These are phyloP conservation scores for Ornithoptera priamus DNA, from an alignment of 2,888 invertebrate genomes.

Conservation along the genomic window DNA sequence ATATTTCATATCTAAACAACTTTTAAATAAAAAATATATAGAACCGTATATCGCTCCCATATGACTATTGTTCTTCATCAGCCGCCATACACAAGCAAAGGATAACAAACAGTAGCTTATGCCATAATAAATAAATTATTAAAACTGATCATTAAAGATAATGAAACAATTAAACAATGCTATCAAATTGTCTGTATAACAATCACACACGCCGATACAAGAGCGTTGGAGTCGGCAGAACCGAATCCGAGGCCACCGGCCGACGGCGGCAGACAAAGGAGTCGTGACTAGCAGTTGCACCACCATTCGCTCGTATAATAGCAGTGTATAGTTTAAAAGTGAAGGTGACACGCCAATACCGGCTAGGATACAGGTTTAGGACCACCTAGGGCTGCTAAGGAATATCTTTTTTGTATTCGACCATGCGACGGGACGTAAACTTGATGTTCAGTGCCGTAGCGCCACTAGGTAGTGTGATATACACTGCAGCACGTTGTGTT, in stretches of 20 bases:
- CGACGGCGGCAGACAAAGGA: slow-evolving; percentile 34
- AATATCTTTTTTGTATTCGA: too few species aligned
- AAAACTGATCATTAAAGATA: neutral
- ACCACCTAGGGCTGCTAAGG: slow-evolving; percentile 15
- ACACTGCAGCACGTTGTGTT: too few species aligned
- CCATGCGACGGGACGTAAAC: too few species aligned
- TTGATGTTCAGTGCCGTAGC: too few species aligned
- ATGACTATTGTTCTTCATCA: too few species aligned
- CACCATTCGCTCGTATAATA: slow-evolving; percentile 28
- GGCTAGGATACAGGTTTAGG: slow-evolving; percentile 28
- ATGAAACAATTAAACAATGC: slow-evolving; percentile 1
- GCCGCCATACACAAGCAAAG: too few species aligned
- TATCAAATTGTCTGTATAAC: neutral
- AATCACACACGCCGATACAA: slow-evolving; percentile 1
- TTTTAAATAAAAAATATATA: too few species aligned
- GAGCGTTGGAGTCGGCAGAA: slow-evolving; percentile 10
- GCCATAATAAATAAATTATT: too few species aligned
- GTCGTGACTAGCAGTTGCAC: slow-evolving; percentile 39
- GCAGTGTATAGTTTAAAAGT: slow-evolving; percentile 55
- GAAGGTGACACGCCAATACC: slow-evolving; percentile 58
- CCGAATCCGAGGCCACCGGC: slow-evolving; percentile 10
- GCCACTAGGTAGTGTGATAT: too few species aligned
- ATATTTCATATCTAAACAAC: too few species aligned
- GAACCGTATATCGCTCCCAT: too few species aligned
- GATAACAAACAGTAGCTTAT: too few species aligned